Evolutionary conservation across 2,113 vertebrate species (phyloP).

Genomic region (Phalacrocorax carbo): DNA sequence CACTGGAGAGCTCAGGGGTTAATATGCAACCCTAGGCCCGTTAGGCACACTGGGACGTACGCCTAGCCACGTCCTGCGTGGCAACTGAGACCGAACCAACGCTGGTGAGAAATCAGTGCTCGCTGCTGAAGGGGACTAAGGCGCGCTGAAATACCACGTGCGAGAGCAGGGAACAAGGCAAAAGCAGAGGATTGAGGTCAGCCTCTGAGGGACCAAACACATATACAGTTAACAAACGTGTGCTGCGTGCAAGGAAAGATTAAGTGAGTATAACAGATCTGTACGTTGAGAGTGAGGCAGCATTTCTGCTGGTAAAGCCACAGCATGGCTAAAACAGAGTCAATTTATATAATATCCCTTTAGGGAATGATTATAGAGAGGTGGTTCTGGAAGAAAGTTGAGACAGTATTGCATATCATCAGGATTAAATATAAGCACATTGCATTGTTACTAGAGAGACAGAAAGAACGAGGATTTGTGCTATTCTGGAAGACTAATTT

Average conservation of each 20-base stretch:
- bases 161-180: neutral
- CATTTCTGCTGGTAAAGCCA: neutral
- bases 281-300: neutral
- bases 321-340: neutral
- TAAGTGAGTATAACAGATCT: neutral
- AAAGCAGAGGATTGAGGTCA: neutral
- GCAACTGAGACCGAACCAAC: neutral
- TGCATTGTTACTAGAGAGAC: neutral
- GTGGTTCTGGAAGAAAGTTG: neutral
- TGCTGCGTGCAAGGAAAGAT: neutral
- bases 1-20: neutral
- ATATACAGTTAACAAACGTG: neutral
- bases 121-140: too few species aligned
- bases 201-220: neutral
- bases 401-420: neutral
- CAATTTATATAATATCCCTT: neutral
- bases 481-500: neutral
- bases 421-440: neutral
- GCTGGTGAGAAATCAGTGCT: neutral
- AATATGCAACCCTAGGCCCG: neutral
- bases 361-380: neutral
- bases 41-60: neutral
- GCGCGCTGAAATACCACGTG: rapidly evolving
- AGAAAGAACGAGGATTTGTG: neutral
- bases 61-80: too few species aligned